These are phyloP conservation scores for Luperina nickerlii DNA, from an alignment of 2,888 invertebrate species.

Conservation along the genomic window DNA sequence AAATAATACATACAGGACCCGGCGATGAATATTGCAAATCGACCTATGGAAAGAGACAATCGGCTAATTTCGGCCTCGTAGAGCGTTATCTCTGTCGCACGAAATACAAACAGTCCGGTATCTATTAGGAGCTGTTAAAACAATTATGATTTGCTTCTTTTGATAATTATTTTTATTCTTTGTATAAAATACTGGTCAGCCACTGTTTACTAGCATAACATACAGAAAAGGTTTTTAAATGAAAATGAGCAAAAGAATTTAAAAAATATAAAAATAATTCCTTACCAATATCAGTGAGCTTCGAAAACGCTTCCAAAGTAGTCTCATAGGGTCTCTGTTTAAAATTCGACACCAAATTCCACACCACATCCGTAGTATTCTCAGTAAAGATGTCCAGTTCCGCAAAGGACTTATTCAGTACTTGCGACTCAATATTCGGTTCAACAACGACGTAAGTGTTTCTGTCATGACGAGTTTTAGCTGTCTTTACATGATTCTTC, in stretches of 20 bases:
- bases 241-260: not conserved
- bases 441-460: conserved; percentile 92
- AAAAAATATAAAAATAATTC: not conserved
- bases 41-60: too few species aligned
- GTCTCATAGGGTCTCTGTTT: conserved; percentile 94
- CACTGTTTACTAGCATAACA: not conserved
- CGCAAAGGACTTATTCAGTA: conserved; percentile 95
- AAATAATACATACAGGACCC: not conserved
- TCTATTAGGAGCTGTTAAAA: too few species aligned
- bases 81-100: too few species aligned
- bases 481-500: conserved; percentile 91
- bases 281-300: conserved; percentile 94
- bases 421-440: conserved; percentile 91
- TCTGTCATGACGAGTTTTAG: conserved; percentile 93
- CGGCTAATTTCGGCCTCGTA: too few species aligned
- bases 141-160: too few species aligned
- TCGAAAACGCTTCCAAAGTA: conserved; percentile 96
- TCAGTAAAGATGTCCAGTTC: conserved; percentile 95
- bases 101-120: too few species aligned
- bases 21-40: too few species aligned
- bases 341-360: conserved; percentile 89
- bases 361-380: conserved; percentile 92
- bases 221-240: not conserved
- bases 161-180: too few species aligned
- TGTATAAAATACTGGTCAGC: not conserved